Base-by-base conservation (phyloP, 2,797 vertebrate species). In the Serranus cabrilla region DNA sequence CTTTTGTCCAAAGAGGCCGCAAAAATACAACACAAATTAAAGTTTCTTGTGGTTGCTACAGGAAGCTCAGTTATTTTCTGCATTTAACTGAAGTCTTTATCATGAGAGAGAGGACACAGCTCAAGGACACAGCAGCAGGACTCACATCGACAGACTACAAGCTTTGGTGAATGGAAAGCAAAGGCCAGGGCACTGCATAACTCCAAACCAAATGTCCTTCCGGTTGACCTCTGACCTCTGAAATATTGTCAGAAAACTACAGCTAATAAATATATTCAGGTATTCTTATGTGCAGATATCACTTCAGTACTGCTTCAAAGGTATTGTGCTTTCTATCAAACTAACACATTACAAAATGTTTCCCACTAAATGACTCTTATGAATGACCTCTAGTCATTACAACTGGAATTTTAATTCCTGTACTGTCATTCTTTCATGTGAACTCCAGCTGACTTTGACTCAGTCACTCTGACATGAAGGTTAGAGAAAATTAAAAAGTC, bases 101-200 rank as follows among this genome's bases (percentile, higher is more conserved):
- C 64, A 55, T 1, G 49, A 9, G 2, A 20, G 13, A n/a, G 46
- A 34, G 23, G 37, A 23, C 37, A 25, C 62, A 27, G 37, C 25
- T 78, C 61, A 77, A 76, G 59, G 73, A 42, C 55, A 66, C 39
- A 37, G 67, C 31, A 25, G 70, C 49, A 63, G 61, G 18, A 46
- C 8, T 43, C 25, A 43, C 20, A 23, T 25, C 5, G 69, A 65
- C 43, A 65, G 14, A 12, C 6, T 62, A 20, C 11, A 27, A 27
- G 20, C 17, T 42, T 21, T 34, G 42, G 18, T 37, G 50, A 34
- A 27, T 51, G 5, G 13, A 18, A 37, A 73, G 5, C 43, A 39
- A 10, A 58, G n/a, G 10, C 5, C 5, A 50, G 25, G 7, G 57
- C 40, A 17, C 7, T 12, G 20, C 66, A 58, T 7, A 9, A 45